phyloP scores from a whole-genome alignment of 1,140 invertebrate species.

The Caerostris extrusa region DNA sequence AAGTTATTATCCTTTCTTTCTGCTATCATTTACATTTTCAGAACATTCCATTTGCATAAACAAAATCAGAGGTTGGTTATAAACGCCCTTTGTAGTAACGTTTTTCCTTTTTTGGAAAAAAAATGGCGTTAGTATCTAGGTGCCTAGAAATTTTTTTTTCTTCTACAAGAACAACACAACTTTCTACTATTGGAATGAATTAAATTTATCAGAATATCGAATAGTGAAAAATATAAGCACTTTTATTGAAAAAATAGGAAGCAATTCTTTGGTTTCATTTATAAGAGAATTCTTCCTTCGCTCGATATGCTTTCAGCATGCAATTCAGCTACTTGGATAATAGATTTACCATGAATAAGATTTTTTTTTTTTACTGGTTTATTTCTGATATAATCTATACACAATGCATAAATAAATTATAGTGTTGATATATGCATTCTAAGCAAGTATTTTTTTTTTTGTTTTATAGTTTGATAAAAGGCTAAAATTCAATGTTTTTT shows the following conservation, averaged over 20 bases:
- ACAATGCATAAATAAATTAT: not conserved
- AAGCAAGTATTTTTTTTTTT: not conserved
- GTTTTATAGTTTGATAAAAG: too few species aligned
- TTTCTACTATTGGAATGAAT: conserved; percentile 12
- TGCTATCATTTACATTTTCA: conserved; percentile 73
- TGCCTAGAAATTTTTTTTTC: not conserved
- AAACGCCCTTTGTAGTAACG: not conserved
- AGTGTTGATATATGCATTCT: not conserved
- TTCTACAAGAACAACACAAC: not conserved
- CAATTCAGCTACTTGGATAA: not conserved
- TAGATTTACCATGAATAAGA: not conserved
- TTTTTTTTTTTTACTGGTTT: not conserved
- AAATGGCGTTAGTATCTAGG: not conserved
- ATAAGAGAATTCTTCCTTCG: conserved; percentile 4
- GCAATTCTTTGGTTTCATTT: not conserved
- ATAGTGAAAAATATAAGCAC: not conserved
- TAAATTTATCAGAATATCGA: not conserved
- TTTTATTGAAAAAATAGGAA: conserved; percentile 19
- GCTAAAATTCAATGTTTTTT: too few species aligned
- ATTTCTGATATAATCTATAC: not conserved
- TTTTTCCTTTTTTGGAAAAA: not conserved
- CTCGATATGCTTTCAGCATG: not conserved
- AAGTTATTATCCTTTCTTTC: conserved; percentile 43
- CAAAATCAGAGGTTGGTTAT: conserved; percentile 40
- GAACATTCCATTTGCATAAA: conserved; percentile 74